A percentile compares a stretch with the other conserved stretches of the same genome.
These are phyloP conservation scores for Drosophila parabipectinata DNA, from an alignment of 1,140 invertebrate species.

Conservation along the genomic window DNA sequence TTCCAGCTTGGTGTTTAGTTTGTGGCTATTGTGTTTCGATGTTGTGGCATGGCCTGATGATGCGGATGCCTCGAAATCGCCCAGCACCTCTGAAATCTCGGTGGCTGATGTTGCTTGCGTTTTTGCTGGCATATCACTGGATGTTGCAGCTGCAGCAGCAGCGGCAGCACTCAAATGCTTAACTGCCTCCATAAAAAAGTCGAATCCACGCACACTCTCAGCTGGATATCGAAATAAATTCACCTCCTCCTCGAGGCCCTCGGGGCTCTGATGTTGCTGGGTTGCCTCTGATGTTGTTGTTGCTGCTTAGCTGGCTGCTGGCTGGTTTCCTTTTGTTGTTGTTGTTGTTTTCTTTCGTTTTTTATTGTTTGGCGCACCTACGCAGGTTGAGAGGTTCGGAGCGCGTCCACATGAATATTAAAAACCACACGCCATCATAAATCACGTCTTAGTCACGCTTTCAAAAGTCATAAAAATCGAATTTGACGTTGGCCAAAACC, in stretches of 20 bases:
- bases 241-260: slow-evolving; percentile 25
- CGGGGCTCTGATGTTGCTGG: slow-evolving; percentile 1
- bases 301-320: slow-evolving; percentile 46
- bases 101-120: slow-evolving; percentile 11
- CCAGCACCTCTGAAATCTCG: slow-evolving; percentile 24
- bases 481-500: slow-evolving; percentile 71
- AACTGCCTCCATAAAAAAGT: slow-evolving; percentile 70
- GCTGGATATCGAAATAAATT: slow-evolving; percentile 60
- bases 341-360: slow-evolving; percentile 48
- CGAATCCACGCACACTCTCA: slow-evolving; percentile 73
- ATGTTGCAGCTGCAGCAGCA: slow-evolving; percentile 37
- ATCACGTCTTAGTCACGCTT: slow-evolving; percentile 84
- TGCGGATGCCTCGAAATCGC: slow-evolving; percentile 20
- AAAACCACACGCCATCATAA: slow-evolving; percentile 84
- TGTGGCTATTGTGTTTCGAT: slow-evolving; percentile 16
- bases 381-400: slow-evolving; percentile 67
- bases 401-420: slow-evolving; percentile 82
- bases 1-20: slow-evolving; percentile 17
- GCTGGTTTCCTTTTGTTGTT: slow-evolving; percentile 58
- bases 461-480: slow-evolving; percentile 84
- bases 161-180: slow-evolving; percentile 77
- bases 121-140: slow-evolving; percentile 31
- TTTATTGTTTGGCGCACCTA: slow-evolving; percentile 82
- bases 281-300: neutral
- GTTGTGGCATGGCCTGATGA: slow-evolving; percentile 13